Evolutionary conservation across 1,140 invertebrate genomes (phyloP), one percentile per base, ranked within the genome.

Genomic region (Colletes gigas): DNA sequence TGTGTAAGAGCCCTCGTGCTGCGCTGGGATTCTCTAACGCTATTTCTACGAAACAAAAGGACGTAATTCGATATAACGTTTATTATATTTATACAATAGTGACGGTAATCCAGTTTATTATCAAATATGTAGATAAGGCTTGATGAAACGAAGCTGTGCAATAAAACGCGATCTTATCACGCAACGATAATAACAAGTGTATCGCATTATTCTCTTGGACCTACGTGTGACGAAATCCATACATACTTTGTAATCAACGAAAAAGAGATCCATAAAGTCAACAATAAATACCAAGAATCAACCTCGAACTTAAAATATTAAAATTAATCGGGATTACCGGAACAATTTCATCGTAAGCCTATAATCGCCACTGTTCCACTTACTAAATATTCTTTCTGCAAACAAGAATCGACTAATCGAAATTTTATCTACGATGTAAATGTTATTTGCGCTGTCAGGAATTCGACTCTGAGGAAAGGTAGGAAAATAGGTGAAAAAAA

Each of bases 51-150:
- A 30, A 30, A 30, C 30, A 30, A 30, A 30, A 30, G 30, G 2
- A 30, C 30, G 30, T 30, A n/a, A 14, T 5, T 19, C 8, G 8
- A 47, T 66, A 82, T 47, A 71, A 82, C n/a, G 66, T 67, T 41
- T 14, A 52, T 44, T 44, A 54, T 41, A 59, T 71, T 70, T 68
- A 50, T 21, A 71, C 68, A 44, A 41, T 55, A 50, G 9, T 47
- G 50, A 63, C 12, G 47, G 62, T 6, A 69, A 77, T 77, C 47
- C 0, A 77, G 41, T 39, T 59, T 55, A 70, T 70, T 50, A 19
- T 54, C 15, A 14, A 67, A 67, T 67, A 47, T 67, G 17, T 65
- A 54, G 73, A 66, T 67, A 57, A 75, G 19, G 4, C 4, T 30
- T 2, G n/a, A 66, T 55, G n/a, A 75, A 55, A 66, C 19, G n/a